Conservation (phyloP, 2,797 vertebrate genomes). For the Paedocypris micromegethes region DNA sequence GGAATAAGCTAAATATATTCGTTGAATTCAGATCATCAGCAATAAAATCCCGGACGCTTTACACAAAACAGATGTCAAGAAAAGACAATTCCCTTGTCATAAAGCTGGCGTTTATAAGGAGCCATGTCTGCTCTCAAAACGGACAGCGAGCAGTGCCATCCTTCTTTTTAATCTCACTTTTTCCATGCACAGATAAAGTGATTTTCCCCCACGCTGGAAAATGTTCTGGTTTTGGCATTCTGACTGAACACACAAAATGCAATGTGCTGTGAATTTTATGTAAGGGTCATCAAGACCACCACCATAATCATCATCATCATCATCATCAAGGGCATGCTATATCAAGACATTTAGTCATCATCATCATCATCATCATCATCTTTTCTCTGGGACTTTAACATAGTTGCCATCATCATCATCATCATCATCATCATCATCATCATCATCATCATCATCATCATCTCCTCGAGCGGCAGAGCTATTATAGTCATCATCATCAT, state of each 20-base stretch:
- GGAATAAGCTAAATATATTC: too few relatives aligned
- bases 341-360: slow-evolving; percentile 70
- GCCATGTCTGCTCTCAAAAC: background rate
- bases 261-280: slow-evolving; percentile 64
- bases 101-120: background rate
- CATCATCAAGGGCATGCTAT: slow-evolving; percentile 76
- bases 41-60: too few relatives aligned
- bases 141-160: slow-evolving; percentile 1
- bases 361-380: slow-evolving; percentile 70
- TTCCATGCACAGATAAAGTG: slow-evolving; percentile 39
- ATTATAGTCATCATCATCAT: slow-evolving; percentile 74
- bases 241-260: slow-evolving; percentile 60
- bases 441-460: slow-evolving; percentile 62
- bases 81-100: background rate
- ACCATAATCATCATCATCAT: slow-evolving; percentile 56
- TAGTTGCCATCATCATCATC: slow-evolving; percentile 57
- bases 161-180: background rate
- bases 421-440: slow-evolving; percentile 55
- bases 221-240: slow-evolving; percentile 54
- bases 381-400: slow-evolving; percentile 51
- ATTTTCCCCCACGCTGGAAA: slow-evolving; percentile 29
- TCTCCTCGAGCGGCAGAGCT: slow-evolving; percentile 66
- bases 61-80: too few relatives aligned
- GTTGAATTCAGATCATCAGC: too few relatives aligned
- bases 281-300: slow-evolving; percentile 70